Evolutionary conservation across 2,888 invertebrate species (phyloP).

Genomic region (Molorchus minor): DNA sequence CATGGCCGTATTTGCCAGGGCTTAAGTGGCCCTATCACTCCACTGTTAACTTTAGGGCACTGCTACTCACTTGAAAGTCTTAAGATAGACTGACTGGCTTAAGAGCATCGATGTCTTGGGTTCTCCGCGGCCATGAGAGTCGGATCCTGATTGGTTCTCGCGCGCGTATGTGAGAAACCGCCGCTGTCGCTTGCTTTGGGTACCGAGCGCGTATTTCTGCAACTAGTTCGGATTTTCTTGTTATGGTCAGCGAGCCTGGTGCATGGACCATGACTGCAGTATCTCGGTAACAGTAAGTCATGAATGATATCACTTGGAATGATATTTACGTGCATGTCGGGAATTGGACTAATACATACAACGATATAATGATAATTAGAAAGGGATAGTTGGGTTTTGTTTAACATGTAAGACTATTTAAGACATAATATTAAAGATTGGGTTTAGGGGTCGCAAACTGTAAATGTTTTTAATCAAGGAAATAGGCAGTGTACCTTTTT

Average conservation of each 20-base stretch:
- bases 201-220: constrained; percentile 34
- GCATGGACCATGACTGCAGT: constrained; percentile 43
- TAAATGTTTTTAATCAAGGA: too few relatives aligned
- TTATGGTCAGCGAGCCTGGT: constrained; percentile 38
- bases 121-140: constrained; percentile 50
- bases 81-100: constrained; percentile 52
- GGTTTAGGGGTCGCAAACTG: too few relatives aligned
- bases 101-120: constrained; percentile 51
- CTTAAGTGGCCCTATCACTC: constrained; percentile 52
- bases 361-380: too few relatives aligned
- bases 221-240: constrained; percentile 35
- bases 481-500: too few relatives aligned
- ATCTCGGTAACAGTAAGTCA: constrained; percentile 31
- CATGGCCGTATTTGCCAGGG: constrained; percentile 55
- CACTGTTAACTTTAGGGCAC: constrained; percentile 50
- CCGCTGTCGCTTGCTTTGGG: constrained; percentile 32
- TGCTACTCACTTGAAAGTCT: constrained; percentile 55
- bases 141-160: constrained; percentile 46
- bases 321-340: too few relatives aligned
- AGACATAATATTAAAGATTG: too few relatives aligned
- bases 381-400: too few relatives aligned
- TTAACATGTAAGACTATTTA: too few relatives aligned
- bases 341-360: too few relatives aligned
- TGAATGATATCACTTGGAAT: constrained; percentile 21
- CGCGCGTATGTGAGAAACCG: constrained; percentile 46